Evolutionary conservation across 2,113 vertebrate species (phyloP).

Genomic region (Lanius collurio): DNA sequence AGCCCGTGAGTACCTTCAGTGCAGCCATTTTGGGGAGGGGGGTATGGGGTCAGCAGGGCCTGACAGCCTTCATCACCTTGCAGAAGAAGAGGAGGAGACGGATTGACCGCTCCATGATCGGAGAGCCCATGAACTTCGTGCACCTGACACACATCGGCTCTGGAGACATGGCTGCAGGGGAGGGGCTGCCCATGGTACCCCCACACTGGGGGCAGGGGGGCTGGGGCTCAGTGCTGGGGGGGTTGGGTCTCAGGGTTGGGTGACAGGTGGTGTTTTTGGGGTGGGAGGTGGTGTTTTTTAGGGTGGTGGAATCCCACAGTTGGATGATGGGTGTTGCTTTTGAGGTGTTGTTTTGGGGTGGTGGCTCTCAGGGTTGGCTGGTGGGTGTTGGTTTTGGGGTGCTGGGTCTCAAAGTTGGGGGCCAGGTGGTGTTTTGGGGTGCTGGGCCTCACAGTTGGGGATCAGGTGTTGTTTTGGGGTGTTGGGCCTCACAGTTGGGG

Average conservation of each 20-base stretch:
- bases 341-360: not conserved
- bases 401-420: too few relatives aligned
- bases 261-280: fast-evolving
- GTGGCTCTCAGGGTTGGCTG: not conserved
- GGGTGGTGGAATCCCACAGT: not conserved
- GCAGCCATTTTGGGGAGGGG: fast-evolving
- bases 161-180: slow-evolving; percentile 83
- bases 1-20: slow-evolving; percentile 77
- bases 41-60: fast-evolving
- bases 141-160: slow-evolving; percentile 94
- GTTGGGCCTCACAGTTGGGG: too few relatives aligned
- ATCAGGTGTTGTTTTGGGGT: not conserved
- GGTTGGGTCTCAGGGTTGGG: fast-evolving
- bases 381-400: not conserved
- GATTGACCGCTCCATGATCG: slow-evolving; percentile 92
- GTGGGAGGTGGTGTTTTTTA: not conserved
- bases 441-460: not conserved
- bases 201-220: too few relatives aligned
- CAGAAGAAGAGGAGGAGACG: slow-evolving; percentile 86
- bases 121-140: slow-evolving; percentile 92
- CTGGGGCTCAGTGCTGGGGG: not conserved
- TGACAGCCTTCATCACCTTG: not conserved
- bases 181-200: slow-evolving; percentile 81
- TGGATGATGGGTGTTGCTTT: fast-evolving
- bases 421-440: not conserved